phyloP scores from a whole-genome alignment of 2,113 vertebrate genomes.

The Suncus etruscus region DNA sequence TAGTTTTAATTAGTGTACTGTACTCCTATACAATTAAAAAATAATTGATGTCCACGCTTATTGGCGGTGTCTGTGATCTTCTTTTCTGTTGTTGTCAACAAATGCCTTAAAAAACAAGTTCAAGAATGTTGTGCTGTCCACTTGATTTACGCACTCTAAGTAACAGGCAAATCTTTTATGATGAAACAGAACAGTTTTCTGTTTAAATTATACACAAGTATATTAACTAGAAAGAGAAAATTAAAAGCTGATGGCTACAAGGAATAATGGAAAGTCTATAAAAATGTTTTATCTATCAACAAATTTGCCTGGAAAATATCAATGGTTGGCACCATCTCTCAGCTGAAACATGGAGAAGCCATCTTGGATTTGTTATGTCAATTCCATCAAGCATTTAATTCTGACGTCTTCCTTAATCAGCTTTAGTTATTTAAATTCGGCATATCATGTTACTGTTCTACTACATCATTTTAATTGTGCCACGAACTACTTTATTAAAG shows the following conservation, averaged over 20 bases:
- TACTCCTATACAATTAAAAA: constrained; percentile 99
- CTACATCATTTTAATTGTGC: constrained; percentile 85
- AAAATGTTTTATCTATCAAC: constrained; percentile 87
- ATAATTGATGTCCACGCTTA: constrained; percentile 99
- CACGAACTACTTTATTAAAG: constrained; percentile 85
- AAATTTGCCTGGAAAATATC: constrained; percentile 85
- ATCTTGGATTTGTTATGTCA: constrained; percentile 85
- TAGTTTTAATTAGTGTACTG: constrained; percentile 99
- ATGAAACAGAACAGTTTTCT: constrained; percentile 90
- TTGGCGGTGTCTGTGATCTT: constrained; percentile 95
- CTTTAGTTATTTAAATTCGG: constrained; percentile 85
- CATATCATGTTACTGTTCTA: constrained; percentile 82
- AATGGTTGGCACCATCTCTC: constrained; percentile 78
- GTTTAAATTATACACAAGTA: constrained; percentile 90
- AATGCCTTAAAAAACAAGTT: constrained; percentile 91
- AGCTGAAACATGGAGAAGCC: constrained; percentile 73
- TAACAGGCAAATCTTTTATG: constrained; percentile 90
- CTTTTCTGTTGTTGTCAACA: constrained; percentile 97
- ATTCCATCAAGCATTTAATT: constrained; percentile 81
- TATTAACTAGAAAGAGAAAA: constrained; percentile 90
- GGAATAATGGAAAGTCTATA: constrained; percentile 86
- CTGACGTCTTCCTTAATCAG: constrained; percentile 83
- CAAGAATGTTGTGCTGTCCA: constrained; percentile 89
- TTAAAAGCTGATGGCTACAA: constrained; percentile 88
- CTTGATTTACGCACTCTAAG: constrained; percentile 88